phyloP scores from a whole-genome alignment of 2,113 vertebrate species.

The Hirundichthys speculiger region DNA sequence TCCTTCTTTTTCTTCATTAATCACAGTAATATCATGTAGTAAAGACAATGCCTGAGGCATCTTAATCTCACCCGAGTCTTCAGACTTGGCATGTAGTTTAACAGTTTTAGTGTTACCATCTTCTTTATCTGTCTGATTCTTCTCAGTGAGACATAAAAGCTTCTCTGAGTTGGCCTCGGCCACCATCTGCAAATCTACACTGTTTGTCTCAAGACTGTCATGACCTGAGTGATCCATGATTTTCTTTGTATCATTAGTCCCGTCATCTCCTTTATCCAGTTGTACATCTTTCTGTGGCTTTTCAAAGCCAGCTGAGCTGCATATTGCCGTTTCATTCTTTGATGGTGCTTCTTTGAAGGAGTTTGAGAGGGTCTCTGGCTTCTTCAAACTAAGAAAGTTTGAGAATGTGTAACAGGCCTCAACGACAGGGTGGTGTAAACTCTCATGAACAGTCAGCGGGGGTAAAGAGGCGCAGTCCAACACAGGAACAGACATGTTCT shows the following conservation, averaged over 20 bases:
- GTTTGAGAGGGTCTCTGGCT: constrained; percentile 40
- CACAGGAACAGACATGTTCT: constrained; percentile 6
- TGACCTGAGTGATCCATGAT: constrained; percentile 30
- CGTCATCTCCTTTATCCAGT: constrained; percentile 15
- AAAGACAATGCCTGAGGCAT: constrained; percentile 15
- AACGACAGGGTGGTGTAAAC: constrained; percentile 76
- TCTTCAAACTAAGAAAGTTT: constrained; percentile 61
- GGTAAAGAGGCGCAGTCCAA: constrained; percentile 76
- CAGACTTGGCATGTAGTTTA: constrained; percentile 17
- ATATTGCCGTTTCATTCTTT: constrained; percentile 27
- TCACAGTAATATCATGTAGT: constrained; percentile 4
- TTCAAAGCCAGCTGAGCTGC: constrained; percentile 1
- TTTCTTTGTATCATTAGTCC: constrained; percentile 6
- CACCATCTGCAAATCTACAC: constrained; percentile 13
- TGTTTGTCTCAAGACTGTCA: constrained; percentile 14
- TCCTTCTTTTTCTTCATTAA: constrained; percentile 37
- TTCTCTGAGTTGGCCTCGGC: background rate
- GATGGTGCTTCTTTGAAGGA: constrained; percentile 1
- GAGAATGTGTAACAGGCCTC: constrained; percentile 77
- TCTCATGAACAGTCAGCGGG: constrained; percentile 79
- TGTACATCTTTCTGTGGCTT: constrained; percentile 24
- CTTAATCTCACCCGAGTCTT: constrained; percentile 2
- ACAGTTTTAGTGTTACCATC: constrained; percentile 1
- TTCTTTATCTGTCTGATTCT: constrained; percentile 19
- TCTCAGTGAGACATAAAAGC: constrained; percentile 24